A percentile compares a stretch with the other conserved stretches of the same genome.
phyloP scores from a whole-genome alignment of 2,797 vertebrate genomes.

The Vespertilio murinus region DNA sequence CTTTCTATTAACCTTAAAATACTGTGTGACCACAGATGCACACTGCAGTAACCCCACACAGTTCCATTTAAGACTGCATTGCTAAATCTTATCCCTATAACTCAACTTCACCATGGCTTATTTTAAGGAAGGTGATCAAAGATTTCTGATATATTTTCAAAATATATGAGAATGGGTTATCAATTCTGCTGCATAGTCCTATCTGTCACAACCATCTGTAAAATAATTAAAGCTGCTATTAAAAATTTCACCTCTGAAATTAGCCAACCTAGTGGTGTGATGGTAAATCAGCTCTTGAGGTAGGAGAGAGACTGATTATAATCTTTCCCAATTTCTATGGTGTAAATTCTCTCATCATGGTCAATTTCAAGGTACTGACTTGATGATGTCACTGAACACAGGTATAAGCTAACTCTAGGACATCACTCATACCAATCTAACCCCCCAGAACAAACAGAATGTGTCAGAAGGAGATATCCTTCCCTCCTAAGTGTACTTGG shows the following conservation, averaged over 20 bases:
- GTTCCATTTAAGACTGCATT: neutral
- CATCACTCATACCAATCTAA: neutral
- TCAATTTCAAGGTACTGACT: neutral
- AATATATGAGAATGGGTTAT: neutral
- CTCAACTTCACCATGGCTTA: neutral
- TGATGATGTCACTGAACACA: neutral
- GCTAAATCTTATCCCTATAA: neutral
- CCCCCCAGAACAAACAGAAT: neutral
- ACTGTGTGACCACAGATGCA: neutral
- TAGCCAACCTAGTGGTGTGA: neutral
- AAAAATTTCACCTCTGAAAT: neutral
- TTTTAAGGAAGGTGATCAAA: constrained; percentile 7
- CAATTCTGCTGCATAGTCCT: neutral
- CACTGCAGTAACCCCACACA: neutral
- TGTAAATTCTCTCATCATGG: neutral
- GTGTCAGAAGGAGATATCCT: neutral
- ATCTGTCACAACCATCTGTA: neutral
- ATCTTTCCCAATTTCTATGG: neutral
- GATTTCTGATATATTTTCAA: neutral
- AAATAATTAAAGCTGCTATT: neutral
- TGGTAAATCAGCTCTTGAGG: neutral
- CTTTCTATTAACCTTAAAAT: neutral
- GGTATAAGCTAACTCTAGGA: neutral
- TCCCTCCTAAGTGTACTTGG: neutral
- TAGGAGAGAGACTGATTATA: neutral